A percentile compares a stretch with the other conserved stretches of the same genome.
Evolutionary conservation across 2,113 vertebrate genomes (phyloP).

Genomic region (Melospiza georgiana): DNA sequence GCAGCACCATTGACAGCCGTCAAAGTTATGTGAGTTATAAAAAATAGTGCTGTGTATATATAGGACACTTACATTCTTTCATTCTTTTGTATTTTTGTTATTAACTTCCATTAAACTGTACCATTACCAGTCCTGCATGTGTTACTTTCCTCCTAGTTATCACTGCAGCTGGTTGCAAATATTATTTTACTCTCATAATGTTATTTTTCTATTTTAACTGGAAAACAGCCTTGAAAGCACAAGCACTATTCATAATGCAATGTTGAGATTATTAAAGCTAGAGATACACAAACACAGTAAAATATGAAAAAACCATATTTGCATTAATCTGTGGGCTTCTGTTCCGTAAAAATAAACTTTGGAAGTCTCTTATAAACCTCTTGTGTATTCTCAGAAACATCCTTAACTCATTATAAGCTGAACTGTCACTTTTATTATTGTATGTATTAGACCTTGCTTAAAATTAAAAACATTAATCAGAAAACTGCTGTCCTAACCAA

Average conservation of each 20-base stretch:
- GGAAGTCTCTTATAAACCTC: conserved; percentile 63
- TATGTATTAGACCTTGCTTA: conserved; percentile 74
- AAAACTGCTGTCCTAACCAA: conserved; percentile 74
- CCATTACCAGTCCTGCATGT: background rate
- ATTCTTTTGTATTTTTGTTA: background rate
- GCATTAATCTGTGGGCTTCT: conserved; percentile 66
- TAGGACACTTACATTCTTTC: background rate
- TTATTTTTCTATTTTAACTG: conserved; percentile 12
- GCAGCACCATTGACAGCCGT: background rate
- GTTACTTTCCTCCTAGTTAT: background rate
- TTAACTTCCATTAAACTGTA: background rate
- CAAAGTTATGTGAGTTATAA: background rate
- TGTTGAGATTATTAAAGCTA: conserved; percentile 33
- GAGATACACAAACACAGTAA: conserved; percentile 24
- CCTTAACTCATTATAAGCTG: conserved; percentile 77
- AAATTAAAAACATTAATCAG: conserved; percentile 87
- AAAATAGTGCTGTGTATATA: background rate
- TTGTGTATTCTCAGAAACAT: conserved; percentile 70
- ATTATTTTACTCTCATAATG: background rate
- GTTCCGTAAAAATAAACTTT: conserved; percentile 66
- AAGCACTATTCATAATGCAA: conserved; percentile 10
- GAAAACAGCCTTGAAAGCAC: background rate
- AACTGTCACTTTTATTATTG: conserved; percentile 82
- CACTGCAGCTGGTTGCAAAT: background rate
- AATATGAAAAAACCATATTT: conserved; percentile 63